Evolutionary conservation across 53 echinoderm and acorn worm genomes (phyloP).

Genomic region (Temnopleurus reevesii): DNA sequence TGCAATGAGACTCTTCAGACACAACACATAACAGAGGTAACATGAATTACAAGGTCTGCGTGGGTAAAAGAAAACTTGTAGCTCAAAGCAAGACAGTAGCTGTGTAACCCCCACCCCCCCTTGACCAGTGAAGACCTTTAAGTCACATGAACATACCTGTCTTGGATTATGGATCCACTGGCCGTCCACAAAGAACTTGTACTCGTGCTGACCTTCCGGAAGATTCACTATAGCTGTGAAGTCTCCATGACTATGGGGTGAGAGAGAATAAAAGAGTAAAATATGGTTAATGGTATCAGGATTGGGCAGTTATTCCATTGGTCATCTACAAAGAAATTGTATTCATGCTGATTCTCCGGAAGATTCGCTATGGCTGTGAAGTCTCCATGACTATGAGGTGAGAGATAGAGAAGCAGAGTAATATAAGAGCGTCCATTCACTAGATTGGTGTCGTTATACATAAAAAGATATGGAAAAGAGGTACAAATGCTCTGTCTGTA

Average conservation of each 20-base stretch:
- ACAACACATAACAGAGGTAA: background rate
- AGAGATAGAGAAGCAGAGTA: too few species aligned
- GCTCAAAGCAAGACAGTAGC: conserved; percentile 5
- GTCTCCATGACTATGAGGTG: conserved; percentile 78
- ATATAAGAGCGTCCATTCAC: too few species aligned
- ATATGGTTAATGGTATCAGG: too few species aligned
- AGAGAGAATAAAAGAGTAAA: background rate
- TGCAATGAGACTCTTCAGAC: too few species aligned
- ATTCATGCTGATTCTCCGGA: conserved; percentile 92
- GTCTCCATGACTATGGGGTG: conserved; percentile 78
- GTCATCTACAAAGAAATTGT: conserved; percentile 95
- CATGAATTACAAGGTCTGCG: background rate
- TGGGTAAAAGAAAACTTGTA: background rate
- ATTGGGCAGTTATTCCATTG: conserved; percentile 81
- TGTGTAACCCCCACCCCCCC: background rate
- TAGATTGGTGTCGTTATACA: too few species aligned
- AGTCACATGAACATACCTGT: conserved; percentile 68
- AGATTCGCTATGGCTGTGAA: conserved; percentile 95
- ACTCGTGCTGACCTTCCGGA: conserved; percentile 93
- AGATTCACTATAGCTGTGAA: conserved; percentile 95
- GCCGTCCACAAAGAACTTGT: conserved; percentile 96
- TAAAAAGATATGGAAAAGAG: too few species aligned
- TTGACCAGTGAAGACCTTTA: background rate
- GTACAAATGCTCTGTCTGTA: too few species aligned
- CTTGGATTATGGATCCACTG: conserved; percentile 83